Base-by-base conservation (phyloP, 30 jellyfish, hydroid and myxozoan species). In the Chrysaora quinquecirrha region DNA sequence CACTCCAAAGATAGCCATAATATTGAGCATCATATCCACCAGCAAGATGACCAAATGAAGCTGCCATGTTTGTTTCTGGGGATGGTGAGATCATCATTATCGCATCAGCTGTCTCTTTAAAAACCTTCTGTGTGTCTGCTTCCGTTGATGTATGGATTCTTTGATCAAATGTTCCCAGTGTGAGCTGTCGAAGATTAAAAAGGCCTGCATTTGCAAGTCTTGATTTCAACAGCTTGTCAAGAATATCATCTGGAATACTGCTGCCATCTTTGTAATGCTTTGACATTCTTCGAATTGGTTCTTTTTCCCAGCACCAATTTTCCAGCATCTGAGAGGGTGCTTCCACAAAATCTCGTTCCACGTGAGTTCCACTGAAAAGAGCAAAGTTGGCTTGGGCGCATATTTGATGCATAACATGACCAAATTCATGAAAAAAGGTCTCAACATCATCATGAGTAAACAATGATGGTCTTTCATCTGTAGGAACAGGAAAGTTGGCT, bases 241-340 rank as follows among this genome's bases (percentile, higher is more conserved):
- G 82, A 38, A 88, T 72, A 10, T 87, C 99, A 75, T 83, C 95
- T 0, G 99, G 99, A n/a, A 94, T 76, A 2, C 84, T 89, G 50
- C 89, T 71, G 1, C 88, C 96, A 88, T 87, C 99, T 94, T 93
- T 64, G 58, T 31, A 93, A 35, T 93, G 98, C 72, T 83, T 70
- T 46, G 98, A 93, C 97, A 93, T 82, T 31, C 90, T 58, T 43
- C 47, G 71, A 18, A 93, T 74, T 7, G 96, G 86, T 46, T 68
- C 97, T 56, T 93, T 78, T 52, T 93, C 98, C 98, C 98, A 93
- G 78, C 97, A 86, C 98, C 98, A 93, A 73, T 93, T 93, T 71
- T 93, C 98, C 29, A 93, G 97, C 98, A 93, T 93, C 58, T 93
- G 98, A 14, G 98, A 93, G 0, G 98, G 98, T 14, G 98, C 98